Evolutionary conservation across 2,797 vertebrate species (phyloP).

Genomic region (Xenopus petersii): DNA sequence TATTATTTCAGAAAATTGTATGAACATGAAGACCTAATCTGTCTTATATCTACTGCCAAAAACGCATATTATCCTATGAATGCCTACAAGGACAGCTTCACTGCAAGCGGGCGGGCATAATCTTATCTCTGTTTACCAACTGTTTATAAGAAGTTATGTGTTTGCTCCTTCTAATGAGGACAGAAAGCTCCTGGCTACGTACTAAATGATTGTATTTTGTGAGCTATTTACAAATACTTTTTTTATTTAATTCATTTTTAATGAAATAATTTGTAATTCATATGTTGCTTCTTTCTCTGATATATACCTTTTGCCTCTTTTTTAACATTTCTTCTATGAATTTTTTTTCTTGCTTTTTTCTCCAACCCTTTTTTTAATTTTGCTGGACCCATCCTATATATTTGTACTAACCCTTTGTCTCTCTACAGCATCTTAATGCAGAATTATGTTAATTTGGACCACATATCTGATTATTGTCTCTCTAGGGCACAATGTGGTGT

Average conservation of each 20-base stretch:
- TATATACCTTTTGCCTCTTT: neutral
- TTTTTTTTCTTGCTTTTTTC: neutral
- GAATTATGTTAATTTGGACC: neutral
- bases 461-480: slow-evolving; percentile 1
- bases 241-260: too few relatives aligned
- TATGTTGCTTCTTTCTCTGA: too few relatives aligned
- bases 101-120: neutral
- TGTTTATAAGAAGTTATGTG: neutral
- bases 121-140: neutral
- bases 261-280: too few relatives aligned
- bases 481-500: slow-evolving; percentile 61
- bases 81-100: neutral
- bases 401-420: neutral
- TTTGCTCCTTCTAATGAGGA: too few relatives aligned
- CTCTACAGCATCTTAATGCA: neutral
- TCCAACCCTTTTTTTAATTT: neutral
- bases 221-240: too few relatives aligned
- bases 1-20: too few relatives aligned
- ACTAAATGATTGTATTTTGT: too few relatives aligned
- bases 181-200: too few relatives aligned
- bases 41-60: too few relatives aligned
- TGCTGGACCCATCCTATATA: neutral
- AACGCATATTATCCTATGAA: too few relatives aligned
- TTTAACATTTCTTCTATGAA: neutral
- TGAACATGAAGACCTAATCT: too few relatives aligned